Evolutionary conservation across 2,797 vertebrate genomes (phyloP).

Genomic region (Anguilla anguilla): DNA sequence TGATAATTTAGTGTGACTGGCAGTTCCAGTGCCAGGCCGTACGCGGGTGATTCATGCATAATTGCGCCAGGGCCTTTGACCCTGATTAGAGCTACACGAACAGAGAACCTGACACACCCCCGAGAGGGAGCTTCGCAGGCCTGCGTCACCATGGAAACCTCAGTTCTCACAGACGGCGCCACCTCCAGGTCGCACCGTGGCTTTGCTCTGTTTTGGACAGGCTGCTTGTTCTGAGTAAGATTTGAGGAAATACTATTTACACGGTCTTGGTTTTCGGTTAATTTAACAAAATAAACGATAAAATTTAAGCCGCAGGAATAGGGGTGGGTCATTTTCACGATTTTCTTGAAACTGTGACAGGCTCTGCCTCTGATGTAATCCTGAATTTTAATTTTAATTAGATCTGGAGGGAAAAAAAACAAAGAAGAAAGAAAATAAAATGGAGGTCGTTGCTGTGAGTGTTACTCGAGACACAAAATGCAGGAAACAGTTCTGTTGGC

Average conservation of each 20-base stretch:
- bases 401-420: no score
- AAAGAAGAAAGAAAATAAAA: no score
- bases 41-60: slow-evolving; percentile 42
- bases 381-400: no score
- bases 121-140: not conserved
- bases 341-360: no score
- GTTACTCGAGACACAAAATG: no score
- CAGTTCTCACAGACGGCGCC: not conserved
- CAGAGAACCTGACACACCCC: not conserved
- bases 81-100: slow-evolving; percentile 32
- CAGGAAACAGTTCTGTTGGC: not conserved
- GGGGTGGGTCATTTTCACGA: no score
- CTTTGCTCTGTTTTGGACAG: not conserved
- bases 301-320: not conserved
- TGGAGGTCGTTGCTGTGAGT: no score
- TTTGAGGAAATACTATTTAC: not conserved
- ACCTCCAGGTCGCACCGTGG: not conserved
- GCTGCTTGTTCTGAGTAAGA: not conserved
- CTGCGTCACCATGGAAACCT: not conserved
- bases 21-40: slow-evolving; percentile 42
- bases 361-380: no score
- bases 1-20: slow-evolving; percentile 41
- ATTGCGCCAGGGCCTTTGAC: slow-evolving; percentile 59
- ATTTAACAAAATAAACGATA: not conserved
- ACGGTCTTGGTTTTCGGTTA: not conserved